Conservation (phyloP, 2,113 vertebrate species). For the Oriolus oriolus region DNA sequence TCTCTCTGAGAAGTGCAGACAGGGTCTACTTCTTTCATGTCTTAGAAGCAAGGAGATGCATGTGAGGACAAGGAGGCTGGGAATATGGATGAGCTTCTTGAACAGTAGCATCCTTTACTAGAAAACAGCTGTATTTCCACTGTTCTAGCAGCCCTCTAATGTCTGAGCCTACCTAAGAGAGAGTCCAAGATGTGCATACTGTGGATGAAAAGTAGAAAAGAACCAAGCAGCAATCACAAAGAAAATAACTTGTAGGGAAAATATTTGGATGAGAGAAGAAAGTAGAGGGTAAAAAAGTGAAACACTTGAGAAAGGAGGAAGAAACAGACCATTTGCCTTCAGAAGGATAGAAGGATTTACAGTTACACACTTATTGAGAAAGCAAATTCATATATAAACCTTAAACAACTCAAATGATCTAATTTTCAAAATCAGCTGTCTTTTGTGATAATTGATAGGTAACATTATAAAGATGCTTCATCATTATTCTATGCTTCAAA, state of each 20-base stretch:
- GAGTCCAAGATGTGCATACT: not conserved
- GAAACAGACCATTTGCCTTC: not conserved
- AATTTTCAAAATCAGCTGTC: not conserved
- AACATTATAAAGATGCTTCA: not conserved
- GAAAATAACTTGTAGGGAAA: not conserved
- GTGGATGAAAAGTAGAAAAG: not conserved
- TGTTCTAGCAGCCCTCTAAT: not conserved
- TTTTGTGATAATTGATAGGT: not conserved
- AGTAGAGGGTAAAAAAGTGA: not conserved
- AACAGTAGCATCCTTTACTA: not conserved
- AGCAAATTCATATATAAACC: not conserved
- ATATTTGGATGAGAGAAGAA: not conserved
- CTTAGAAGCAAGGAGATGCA: not conserved
- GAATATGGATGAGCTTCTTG: not conserved
- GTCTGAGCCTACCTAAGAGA: not conserved
- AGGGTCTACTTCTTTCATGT: not conserved
- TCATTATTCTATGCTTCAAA: not conserved
- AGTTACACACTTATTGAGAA: not conserved
- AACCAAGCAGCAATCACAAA: not conserved
- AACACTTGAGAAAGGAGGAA: not conserved
- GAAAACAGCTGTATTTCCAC: not conserved
- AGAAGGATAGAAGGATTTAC: not conserved
- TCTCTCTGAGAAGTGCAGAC: not conserved
- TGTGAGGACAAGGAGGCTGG: not conserved
- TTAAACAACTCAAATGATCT: not conserved